Evolutionary conservation across 2,888 invertebrate species (phyloP), one percentile per base, ranked within the genome.

Genomic region (Pseudococcus viburni): DNA sequence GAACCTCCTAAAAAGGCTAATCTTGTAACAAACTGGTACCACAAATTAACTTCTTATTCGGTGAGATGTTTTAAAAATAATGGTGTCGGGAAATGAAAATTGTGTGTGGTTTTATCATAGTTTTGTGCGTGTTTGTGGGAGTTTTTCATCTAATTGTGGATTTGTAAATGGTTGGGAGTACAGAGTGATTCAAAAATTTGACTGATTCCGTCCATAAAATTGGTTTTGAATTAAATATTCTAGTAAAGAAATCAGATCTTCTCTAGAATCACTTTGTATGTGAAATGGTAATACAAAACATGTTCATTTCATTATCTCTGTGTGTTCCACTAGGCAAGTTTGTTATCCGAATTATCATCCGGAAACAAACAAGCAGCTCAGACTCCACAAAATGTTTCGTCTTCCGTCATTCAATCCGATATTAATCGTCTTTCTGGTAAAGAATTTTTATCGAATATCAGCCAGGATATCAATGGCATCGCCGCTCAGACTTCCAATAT

Each of bases 401-500:
- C 88, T 39, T 80, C 88, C 39, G 83, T 88, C 59, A 51, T 83
- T 17, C 88, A 88, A 39, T 88, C 88, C 0, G 88, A 88, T 51
- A 33, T 88, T 7, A 88, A 88, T 88, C 88, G 88, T 83, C 17
- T 88, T 33, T 88, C 90, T 9, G 90, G 90, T 7, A 88, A 96
- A 87, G 95, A 96, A 92, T 96, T 98, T 93, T 95, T 98, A 92
- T 95, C 97, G 89, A 95, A 97, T 91, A 96, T 99, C 91, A 97
- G 97, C 91, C 97, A 95, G 48, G 98, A 99, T 91, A 93, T 99
- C 88, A 98, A 97, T 91, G 97, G 97, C 9, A 94, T 98, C 85
- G 98, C 98, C 26, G 96, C 97, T 0, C 97, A 98, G 90, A 98
- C 98, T 0, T 95, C 96, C 19, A 97, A 95, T 91, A 98, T 98